Conservation (phyloP, 2,113 vertebrate genomes). For the Phoxinus phoxinus region DNA sequence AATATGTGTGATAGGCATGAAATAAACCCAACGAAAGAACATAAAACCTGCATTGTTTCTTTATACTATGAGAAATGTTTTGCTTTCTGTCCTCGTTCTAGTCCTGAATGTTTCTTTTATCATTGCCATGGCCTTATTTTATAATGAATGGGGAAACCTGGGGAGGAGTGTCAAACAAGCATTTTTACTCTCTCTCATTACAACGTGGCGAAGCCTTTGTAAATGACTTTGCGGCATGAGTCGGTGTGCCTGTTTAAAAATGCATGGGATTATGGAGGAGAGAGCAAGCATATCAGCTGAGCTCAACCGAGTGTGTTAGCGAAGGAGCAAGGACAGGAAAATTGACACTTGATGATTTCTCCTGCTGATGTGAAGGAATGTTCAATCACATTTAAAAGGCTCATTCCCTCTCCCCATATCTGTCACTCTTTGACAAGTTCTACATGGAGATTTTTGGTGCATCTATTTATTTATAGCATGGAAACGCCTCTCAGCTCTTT, state of each 20-base stretch:
- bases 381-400: slow-evolving; percentile 45
- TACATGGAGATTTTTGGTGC: neutral
- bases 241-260: slow-evolving; percentile 76
- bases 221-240: slow-evolving; percentile 70
- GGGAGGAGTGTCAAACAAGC: slow-evolving; percentile 65
- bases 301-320: slow-evolving; percentile 68
- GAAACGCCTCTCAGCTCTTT: neutral
- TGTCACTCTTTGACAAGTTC: slow-evolving; percentile 7
- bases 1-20: neutral
- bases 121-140: slow-evolving; percentile 61
- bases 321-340: slow-evolving; percentile 64
- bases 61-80: neutral
- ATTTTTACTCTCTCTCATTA: slow-evolving; percentile 63
- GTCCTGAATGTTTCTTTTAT: slow-evolving; percentile 15
- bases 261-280: slow-evolving; percentile 76
- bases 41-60: neutral
- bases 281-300: slow-evolving; percentile 70
- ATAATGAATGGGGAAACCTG: slow-evolving; percentile 72
- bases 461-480: slow-evolving; percentile 47
- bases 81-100: slow-evolving; percentile 13
- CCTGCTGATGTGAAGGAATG: slow-evolving; percentile 35
- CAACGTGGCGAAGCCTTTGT: slow-evolving; percentile 67
- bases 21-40: neutral
- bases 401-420: neutral
- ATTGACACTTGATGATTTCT: slow-evolving; percentile 66